A percentile compares a stretch with the other conserved stretches of the same genome.
These are phyloP conservation scores for Drosophila mimetica DNA, from an alignment of 2,888 invertebrate genomes.

Conservation along the genomic window DNA sequence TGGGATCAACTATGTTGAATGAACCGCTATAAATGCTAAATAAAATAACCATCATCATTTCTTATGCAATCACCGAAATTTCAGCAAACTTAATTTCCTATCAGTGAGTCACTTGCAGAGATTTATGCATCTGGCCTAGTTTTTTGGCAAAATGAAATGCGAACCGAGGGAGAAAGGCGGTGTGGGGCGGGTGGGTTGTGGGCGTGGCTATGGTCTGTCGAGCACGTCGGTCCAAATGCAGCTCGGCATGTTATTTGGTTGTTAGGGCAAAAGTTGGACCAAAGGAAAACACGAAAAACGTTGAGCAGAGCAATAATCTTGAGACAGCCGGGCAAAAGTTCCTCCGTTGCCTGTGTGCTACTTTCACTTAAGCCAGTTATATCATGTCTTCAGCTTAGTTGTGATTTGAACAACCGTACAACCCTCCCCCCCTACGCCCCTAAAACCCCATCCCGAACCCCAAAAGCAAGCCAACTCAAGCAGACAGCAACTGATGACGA, in stretches of 20 bases:
- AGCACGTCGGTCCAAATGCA: conserved; percentile 39
- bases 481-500: conserved; percentile 51
- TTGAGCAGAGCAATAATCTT: conserved; percentile 53
- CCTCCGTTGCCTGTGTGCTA: conserved; percentile 27
- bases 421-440: not conserved
- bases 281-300: conserved; percentile 43
- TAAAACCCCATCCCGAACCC: not conserved
- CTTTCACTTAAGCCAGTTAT: conserved; percentile 51
- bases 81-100: conserved; percentile 28
- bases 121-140: conserved; percentile 48
- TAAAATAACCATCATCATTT: no score
- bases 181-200: conserved; percentile 7
- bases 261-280: conserved; percentile 45
- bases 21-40: not conserved
- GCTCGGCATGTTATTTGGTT: conserved; percentile 52
- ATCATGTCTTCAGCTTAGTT: conserved; percentile 43
- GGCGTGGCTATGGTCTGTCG: conserved; percentile 41
- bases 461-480: conserved; percentile 11
- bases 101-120: conserved; percentile 31
- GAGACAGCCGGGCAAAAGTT: conserved; percentile 36
- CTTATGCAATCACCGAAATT: conserved; percentile 29
- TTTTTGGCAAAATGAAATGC: conserved; percentile 28
- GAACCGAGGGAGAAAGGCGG: conserved; percentile 4
- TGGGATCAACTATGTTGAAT: not conserved
- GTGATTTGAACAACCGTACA: conserved; percentile 42